Percentiles rank a stretch among this genome's conserved stretches.
Conservation (phyloP, 2,113 vertebrate species). For the Gymnobelideus leadbeateri region DNA sequence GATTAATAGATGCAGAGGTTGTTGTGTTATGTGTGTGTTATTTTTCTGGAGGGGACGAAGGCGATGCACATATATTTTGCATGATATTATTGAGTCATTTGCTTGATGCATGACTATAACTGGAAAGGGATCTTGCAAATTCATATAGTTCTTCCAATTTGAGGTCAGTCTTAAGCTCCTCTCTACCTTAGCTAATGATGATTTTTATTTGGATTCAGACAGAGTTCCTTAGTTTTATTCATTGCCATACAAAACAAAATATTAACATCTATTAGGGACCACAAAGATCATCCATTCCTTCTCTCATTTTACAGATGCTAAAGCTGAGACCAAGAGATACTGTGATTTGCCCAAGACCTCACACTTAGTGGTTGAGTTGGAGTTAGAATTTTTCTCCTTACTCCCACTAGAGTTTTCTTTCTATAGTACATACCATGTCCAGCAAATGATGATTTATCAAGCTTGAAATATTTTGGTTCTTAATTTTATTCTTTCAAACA, state of each 20-base stretch:
- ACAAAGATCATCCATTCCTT: background rate
- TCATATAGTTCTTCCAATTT: background rate
- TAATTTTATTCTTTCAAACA: background rate
- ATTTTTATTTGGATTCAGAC: background rate
- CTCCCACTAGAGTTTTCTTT: background rate
- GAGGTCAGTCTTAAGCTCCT: background rate
- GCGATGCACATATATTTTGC: background rate
- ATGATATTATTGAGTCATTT: background rate
- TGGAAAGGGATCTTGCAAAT: background rate
- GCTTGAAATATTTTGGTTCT: background rate
- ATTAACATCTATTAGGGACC: background rate
- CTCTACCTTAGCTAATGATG: background rate
- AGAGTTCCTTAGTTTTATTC: background rate
- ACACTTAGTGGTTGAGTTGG: background rate
- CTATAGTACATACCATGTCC: background rate
- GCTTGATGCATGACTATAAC: background rate
- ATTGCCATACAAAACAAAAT: background rate
- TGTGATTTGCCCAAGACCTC: background rate
- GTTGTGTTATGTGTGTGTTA: background rate
- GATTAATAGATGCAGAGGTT: background rate
- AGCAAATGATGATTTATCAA: background rate
- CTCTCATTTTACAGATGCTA: background rate
- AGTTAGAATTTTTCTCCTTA: background rate
- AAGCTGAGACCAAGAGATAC: background rate
- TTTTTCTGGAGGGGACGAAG: background rate